Evolutionary conservation across 1,140 invertebrate genomes (phyloP).

Genomic region (Odontomachus brunneus): DNA sequence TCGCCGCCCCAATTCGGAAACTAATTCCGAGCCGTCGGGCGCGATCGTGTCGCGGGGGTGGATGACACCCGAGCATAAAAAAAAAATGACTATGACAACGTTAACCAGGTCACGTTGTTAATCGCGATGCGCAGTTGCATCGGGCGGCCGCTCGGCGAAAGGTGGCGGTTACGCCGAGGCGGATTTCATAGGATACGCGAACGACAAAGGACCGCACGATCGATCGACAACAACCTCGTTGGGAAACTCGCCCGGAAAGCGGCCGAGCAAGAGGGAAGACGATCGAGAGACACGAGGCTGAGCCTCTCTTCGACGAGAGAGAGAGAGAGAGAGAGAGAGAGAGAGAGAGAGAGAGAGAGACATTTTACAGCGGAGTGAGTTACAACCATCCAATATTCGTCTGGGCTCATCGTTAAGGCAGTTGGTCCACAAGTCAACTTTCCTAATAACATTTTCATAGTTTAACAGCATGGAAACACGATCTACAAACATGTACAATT

Average conservation of each 20-base stretch:
- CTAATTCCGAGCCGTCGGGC: not conserved
- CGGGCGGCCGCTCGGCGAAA: not conserved
- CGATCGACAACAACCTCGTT: slow-evolving; percentile 67
- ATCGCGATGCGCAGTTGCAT: slow-evolving; percentile 7
- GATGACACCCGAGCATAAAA: too few species aligned
- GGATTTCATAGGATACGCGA: slow-evolving; percentile 60
- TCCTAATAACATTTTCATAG: too few species aligned
- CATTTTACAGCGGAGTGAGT: slow-evolving; percentile 56
- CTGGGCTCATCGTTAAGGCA: slow-evolving; percentile 70
- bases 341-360: too few species aligned
- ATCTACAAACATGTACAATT: too few species aligned
- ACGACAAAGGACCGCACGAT: slow-evolving; percentile 61
- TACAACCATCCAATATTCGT: slow-evolving; percentile 39
- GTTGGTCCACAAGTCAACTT: too few species aligned
- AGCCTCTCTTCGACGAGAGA: slow-evolving; percentile 36
- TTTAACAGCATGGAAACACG: too few species aligned
- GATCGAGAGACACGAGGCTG: slow-evolving; percentile 43
- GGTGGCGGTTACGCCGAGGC: slow-evolving; percentile 13
- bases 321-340: too few species aligned
- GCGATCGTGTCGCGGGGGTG: not conserved
- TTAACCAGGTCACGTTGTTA: not conserved
- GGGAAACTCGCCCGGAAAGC: slow-evolving; percentile 30
- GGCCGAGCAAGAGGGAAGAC: not conserved
- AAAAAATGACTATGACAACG: not conserved
- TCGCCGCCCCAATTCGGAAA: not conserved